Percentiles rank a stretch among this genome's conserved stretches.
Conservation (phyloP, 2,113 vertebrate species). For the Pachyramphus minor region DNA sequence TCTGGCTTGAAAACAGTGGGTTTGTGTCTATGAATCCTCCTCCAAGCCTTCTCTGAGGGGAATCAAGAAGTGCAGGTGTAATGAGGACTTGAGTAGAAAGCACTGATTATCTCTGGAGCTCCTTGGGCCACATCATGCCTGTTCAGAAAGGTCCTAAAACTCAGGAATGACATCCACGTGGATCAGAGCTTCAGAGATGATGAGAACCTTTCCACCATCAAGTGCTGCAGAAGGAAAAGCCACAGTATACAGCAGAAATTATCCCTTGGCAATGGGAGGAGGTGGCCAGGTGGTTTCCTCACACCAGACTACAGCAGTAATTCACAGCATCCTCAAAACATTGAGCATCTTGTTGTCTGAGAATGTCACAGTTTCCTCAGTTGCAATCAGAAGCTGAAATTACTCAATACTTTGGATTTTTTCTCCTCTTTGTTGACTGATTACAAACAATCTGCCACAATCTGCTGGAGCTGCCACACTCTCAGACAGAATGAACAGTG, state of each 20-base stretch:
- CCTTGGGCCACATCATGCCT: fast-evolving
- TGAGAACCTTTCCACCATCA: not conserved
- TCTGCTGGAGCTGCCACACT: not conserved
- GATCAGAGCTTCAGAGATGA: not conserved
- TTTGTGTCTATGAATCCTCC: not conserved
- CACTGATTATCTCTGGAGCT: not conserved
- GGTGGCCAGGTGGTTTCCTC: not conserved
- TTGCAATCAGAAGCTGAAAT: not conserved
- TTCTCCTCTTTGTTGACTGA: not conserved
- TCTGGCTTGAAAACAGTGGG: not conserved
- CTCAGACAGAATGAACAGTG: not conserved
- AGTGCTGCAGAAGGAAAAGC: not conserved
- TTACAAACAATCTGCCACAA: not conserved
- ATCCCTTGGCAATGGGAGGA: not conserved
- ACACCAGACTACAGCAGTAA: not conserved
- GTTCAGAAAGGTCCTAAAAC: not conserved
- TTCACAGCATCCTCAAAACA: not conserved
- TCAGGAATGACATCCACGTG: not conserved
- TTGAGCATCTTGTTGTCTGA: not conserved
- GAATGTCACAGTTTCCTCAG: not conserved
- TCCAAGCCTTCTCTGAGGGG: not conserved
- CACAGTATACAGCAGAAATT: not conserved
- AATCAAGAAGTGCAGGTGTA: not conserved
- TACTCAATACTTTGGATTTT: not conserved
- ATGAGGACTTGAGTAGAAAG: fast-evolving